These are phyloP conservation scores for Protaetia brevitarsis DNA, from an alignment of 1,140 invertebrate species.

Conservation along the genomic window DNA sequence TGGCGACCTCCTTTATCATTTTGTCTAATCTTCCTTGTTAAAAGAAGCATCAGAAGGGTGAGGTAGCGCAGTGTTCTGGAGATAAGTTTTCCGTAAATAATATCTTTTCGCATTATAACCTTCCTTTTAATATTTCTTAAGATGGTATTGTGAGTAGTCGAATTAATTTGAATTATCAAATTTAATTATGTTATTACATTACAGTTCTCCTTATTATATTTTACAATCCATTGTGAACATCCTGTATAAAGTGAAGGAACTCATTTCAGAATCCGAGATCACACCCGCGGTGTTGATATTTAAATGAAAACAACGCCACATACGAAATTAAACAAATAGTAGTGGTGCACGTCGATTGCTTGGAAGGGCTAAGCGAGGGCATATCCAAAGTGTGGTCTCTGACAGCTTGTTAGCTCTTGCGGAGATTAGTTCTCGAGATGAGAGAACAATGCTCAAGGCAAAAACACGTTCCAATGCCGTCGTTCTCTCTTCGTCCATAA, in stretches of 20 bases:
- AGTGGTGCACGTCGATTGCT: neutral
- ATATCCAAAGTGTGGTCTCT: slow-evolving; percentile 23
- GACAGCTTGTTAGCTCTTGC: slow-evolving; percentile 26
- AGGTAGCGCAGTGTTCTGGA: too few species aligned
- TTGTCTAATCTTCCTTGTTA: too few species aligned
- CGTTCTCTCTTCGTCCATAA: slow-evolving; percentile 1
- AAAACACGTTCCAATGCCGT: slow-evolving; percentile 16
- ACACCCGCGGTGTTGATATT: neutral
- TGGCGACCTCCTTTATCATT: too few species aligned
- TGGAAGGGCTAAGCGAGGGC: slow-evolving; percentile 1
- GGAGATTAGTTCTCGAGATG: slow-evolving; percentile 26
- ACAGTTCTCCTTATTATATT: neutral
- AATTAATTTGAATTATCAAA: too few species aligned
- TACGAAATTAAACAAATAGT: slow-evolving; percentile 23
- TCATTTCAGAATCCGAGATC: neutral
- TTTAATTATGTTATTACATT: too few species aligned
- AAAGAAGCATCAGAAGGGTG: too few species aligned
- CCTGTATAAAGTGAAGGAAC: neutral
- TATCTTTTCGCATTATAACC: too few species aligned
- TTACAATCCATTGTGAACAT: neutral
- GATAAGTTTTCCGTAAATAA: too few species aligned
- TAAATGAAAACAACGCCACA: slow-evolving; percentile 8
- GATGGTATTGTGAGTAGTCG: too few species aligned
- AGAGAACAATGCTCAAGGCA: slow-evolving; percentile 26
- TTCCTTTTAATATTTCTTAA: too few species aligned